Conservation (phyloP, 2,113 vertebrate species). For the Trogon melanurus region DNA sequence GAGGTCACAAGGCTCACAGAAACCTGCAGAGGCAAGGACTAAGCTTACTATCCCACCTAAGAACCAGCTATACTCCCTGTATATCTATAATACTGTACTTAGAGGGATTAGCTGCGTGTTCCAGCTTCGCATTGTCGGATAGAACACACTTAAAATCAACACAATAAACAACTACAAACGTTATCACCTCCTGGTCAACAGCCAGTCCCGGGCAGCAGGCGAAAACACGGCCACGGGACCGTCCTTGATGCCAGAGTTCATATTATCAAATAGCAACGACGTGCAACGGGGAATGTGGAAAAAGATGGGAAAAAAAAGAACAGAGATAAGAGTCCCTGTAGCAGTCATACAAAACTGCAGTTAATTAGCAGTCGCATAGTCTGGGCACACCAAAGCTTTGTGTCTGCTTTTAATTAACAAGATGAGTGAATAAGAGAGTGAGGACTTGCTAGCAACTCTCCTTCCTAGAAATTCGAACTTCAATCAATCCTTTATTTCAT, state of each 20-base stretch:
- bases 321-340: background rate
- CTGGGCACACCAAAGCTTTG: background rate
- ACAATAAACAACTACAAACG: background rate
- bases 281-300: background rate
- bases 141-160: background rate
- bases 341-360: background rate
- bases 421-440: background rate
- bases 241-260: background rate
- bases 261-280: background rate
- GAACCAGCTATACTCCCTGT: background rate
- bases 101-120: background rate
- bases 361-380: background rate
- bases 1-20: background rate
- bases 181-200: background rate
- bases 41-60: background rate
- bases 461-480: background rate
- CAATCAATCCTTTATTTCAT: background rate
- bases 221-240: background rate
- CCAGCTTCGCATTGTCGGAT: background rate
- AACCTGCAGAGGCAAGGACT: background rate
- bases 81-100: background rate
- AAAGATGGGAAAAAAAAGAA: background rate
- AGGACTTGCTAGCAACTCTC: background rate
- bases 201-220: background rate
- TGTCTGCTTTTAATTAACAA: slow-evolving; percentile 28